Percentiles rank a stretch among this genome's conserved stretches.
Conservation (phyloP, 1,140 invertebrate genomes). For the Anthonomus grandis region DNA sequence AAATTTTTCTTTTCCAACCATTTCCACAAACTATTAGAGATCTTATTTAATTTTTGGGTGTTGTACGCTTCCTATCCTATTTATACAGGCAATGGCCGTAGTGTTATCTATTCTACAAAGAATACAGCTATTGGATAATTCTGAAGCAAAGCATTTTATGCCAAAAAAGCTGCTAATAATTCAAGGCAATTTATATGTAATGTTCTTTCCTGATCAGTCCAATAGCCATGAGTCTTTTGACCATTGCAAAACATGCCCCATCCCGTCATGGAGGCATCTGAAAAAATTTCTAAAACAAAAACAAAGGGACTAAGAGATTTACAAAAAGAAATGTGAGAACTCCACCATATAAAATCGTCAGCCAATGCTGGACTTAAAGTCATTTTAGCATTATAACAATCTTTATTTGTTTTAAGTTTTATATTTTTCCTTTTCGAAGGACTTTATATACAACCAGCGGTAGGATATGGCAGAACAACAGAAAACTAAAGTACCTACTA, state of each 20-base stretch:
- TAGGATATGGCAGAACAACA: no score
- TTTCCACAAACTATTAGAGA: slow-evolving; percentile 30
- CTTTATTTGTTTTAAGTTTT: no score
- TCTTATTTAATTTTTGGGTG: slow-evolving; percentile 23
- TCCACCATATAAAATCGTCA: no score
- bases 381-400: no score
- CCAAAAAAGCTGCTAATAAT: slow-evolving; percentile 12
- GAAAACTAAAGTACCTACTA: no score
- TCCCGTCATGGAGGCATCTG: slow-evolving; percentile 17
- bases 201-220: slow-evolving; percentile 9
- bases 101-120: slow-evolving; percentile 36
- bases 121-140: slow-evolving; percentile 28
- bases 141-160: slow-evolving; percentile 14
- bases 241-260: slow-evolving; percentile 7
- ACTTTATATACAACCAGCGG: no score
- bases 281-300: slow-evolving; percentile 7
- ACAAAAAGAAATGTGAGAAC: no score
- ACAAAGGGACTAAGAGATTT: no score
- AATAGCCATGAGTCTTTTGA: slow-evolving; percentile 13
- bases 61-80: slow-evolving; percentile 36
- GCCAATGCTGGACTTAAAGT: no score
- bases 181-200: slow-evolving; percentile 24
- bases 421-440: no score
- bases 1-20: no score
- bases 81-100: slow-evolving; percentile 35